Evolutionary conservation across 2,113 vertebrate species (phyloP).

Genomic region (Fulmarus glacialis): DNA sequence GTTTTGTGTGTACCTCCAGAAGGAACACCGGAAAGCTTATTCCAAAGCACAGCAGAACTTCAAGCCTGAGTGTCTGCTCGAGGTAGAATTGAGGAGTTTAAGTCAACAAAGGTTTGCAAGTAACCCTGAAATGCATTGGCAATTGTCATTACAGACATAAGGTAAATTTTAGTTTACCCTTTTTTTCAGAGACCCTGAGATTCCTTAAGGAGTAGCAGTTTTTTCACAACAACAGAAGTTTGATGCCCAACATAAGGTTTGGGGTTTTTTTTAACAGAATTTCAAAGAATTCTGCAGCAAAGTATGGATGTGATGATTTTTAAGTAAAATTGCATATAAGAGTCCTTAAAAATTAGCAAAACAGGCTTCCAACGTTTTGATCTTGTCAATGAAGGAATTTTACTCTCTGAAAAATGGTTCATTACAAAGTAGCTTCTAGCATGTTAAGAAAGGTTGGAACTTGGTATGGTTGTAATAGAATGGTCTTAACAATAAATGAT

Average conservation of each 20-base stretch:
- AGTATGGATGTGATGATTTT: background rate
- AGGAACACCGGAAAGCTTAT: background rate
- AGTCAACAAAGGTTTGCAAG: background rate
- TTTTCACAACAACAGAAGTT: background rate
- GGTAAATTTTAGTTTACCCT: background rate
- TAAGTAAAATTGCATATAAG: background rate
- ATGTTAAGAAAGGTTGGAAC: background rate
- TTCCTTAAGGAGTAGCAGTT: background rate
- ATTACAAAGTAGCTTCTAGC: background rate
- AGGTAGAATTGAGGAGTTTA: background rate
- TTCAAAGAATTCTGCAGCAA: background rate
- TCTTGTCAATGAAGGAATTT: background rate
- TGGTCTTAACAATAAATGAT: background rate
- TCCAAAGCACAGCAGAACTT: background rate
- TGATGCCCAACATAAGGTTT: background rate
- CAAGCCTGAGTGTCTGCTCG: background rate
- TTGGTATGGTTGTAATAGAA: background rate
- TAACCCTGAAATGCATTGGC: background rate
- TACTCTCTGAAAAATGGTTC: background rate
- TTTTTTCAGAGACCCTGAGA: background rate
- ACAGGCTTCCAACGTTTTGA: background rate
- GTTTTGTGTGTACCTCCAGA: background rate
- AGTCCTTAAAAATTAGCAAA: background rate
- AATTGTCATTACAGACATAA: background rate
- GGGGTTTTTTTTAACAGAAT: background rate